Conservation (phyloP, 2,113 vertebrate species). For the Phaetusa simplex region DNA sequence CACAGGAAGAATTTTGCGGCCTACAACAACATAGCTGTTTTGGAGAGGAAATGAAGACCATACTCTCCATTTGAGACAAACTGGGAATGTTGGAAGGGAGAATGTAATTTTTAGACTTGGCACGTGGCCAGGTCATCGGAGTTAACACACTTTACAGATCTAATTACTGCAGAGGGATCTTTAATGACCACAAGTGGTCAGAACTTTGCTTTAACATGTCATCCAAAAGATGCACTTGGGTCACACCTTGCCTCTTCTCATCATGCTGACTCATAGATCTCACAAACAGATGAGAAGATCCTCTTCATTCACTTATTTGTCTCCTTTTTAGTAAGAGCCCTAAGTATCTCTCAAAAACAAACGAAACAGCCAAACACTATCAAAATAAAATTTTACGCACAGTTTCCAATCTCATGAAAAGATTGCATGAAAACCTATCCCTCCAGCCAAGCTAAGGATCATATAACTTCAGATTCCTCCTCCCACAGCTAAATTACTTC, state of each 20-base stretch:
- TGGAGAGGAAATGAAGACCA: background rate
- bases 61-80: background rate
- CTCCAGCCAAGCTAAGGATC: background rate
- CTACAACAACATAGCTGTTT: background rate
- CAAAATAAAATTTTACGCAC: background rate
- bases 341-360: background rate
- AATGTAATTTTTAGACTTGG: background rate
- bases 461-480: background rate
- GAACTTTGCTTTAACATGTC: background rate
- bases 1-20: background rate
- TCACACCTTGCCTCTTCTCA: background rate
- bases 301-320: background rate
- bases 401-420: background rate
- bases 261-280: background rate
- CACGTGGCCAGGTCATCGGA: background rate
- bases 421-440: background rate
- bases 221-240: background rate
- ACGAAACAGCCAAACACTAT: background rate
- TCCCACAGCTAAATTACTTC: background rate
- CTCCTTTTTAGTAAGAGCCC: background rate
- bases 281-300: background rate
- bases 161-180: background rate
- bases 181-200: background rate
- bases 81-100: background rate
- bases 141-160: background rate